Evolutionary conservation across 2,888 invertebrate genomes (phyloP).

Genomic region (Chydorus sphaericus): DNA sequence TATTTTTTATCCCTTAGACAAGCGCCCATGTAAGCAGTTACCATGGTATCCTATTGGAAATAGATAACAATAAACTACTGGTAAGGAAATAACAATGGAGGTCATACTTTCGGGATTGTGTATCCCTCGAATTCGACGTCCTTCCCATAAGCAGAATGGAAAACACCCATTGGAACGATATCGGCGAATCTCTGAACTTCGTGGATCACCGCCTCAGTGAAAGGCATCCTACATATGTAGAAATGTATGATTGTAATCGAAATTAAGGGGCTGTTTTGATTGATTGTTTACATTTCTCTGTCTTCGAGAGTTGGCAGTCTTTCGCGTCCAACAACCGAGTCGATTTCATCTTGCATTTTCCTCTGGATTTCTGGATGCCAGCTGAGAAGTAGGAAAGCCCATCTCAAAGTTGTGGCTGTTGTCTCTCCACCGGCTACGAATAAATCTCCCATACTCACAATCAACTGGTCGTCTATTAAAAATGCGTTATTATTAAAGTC

Average conservation of each 20-base stretch:
- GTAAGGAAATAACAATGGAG: neutral
- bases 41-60: neutral
- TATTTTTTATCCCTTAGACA: neutral
- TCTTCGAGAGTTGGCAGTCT: slow-evolving; percentile 1
- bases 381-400: slow-evolving; percentile 2
- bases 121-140: slow-evolving; percentile 5
- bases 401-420: slow-evolving; percentile 5
- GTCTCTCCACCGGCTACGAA: slow-evolving; percentile 10
- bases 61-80: neutral
- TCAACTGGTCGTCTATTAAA: neutral
- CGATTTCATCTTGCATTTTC: slow-evolving; percentile 2
- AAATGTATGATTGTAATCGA: neutral
- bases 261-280: neutral
- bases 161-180: slow-evolving; percentile 7
- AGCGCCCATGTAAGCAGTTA: neutral
- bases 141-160: neutral
- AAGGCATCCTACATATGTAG: slow-evolving; percentile 5
- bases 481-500: neutral
- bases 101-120: slow-evolving; percentile 4
- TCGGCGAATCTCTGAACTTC: slow-evolving; percentile 13
- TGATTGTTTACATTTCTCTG: neutral
- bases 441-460: neutral
- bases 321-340: slow-evolving; percentile 2
- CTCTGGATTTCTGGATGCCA: neutral
- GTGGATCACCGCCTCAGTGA: slow-evolving; percentile 9